Conservation (phyloP, 2,888 invertebrate genomes). For the Drosophila stalkeri region DNA sequence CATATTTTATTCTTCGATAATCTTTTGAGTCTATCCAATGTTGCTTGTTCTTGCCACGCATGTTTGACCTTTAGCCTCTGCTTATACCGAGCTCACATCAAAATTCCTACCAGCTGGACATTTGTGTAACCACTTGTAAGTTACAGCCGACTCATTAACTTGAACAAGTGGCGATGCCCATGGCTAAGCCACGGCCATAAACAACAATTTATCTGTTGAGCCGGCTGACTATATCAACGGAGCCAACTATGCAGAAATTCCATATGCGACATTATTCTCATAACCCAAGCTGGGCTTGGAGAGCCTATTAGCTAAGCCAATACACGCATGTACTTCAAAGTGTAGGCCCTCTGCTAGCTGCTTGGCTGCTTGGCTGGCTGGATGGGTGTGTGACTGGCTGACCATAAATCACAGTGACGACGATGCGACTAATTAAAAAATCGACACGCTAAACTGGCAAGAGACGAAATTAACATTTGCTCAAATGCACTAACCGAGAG, state of each 20-base stretch:
- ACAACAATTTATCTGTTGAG: conserved; percentile 51
- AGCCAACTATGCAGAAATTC: conserved; percentile 70
- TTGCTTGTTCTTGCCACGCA: conserved; percentile 36
- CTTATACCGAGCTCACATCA: conserved; percentile 50
- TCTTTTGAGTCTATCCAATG: conserved; percentile 6
- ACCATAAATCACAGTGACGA: conserved; percentile 78
- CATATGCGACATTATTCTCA: conserved; percentile 77
- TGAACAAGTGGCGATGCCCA: conserved; percentile 55
- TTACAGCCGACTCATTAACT: conserved; percentile 67
- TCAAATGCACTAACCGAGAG: conserved; percentile 4
- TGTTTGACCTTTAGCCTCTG: conserved; percentile 53
- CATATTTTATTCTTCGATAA: conserved; percentile 5
- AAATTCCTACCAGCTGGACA: conserved; percentile 59
- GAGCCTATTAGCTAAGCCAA: conserved; percentile 80
- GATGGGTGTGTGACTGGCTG: conserved; percentile 36
- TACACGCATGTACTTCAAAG: conserved; percentile 67
- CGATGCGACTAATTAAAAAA: conserved; percentile 81
- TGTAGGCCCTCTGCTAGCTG: conserved; percentile 39
- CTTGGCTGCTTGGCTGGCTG: conserved; percentile 8
- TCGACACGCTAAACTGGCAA: conserved; percentile 81
- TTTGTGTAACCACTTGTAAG: conserved; percentile 32
- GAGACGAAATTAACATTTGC: conserved; percentile 79
- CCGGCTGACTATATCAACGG: conserved; percentile 49
- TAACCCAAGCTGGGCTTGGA: conserved; percentile 50
- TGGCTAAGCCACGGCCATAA: conserved; percentile 64